Base-by-base conservation (phyloP, 1,140 invertebrate species). In the Lepidurus apus region DNA sequence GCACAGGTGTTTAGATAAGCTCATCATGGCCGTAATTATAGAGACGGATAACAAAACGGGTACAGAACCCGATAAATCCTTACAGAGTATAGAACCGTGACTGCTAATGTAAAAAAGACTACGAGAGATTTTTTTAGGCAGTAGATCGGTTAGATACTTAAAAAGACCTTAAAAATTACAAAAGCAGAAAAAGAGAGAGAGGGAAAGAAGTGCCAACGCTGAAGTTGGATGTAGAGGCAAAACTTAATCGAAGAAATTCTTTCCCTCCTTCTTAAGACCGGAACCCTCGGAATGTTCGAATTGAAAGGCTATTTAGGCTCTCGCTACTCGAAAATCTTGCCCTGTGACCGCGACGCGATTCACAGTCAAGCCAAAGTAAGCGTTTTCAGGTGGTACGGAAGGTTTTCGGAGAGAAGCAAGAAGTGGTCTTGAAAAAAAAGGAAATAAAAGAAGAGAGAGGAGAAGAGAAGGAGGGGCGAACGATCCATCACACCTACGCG, bases 1-100 rank as follows among this genome's bases (percentile, higher is more conserved):
- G 53, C 53, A 21, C 53, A 65, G 53, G 53, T 65, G 53, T 65
- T 65, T 65, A 21, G 53, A 65, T 65, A 65, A 65, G 53, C 53
- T 65, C 53, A 17, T 65, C 53, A 21, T 65, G 53, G 53, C 8
- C 6, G 53, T 65, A 65, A 65, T 65, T 65, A 17, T 17, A 65
- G 47, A 65, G n/a, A 65, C 21, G 53, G 53, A 13, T 17, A 65
- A 21, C 21, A 21, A 65, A 65, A 65, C 53, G 53, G 53, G 17
- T 65, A 65, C 34, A 34, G 3, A 34, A 3, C 53, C 53, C 21
- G 53, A 65, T 65, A 9, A 65, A 65, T 65, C 53, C 13, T 65
- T 65, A 0, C 17, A 7, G 21, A 21, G 21, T n/a, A 65, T n/a
- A 65, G 53, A 65, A 65, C 53, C 53, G 53, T 65, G 53, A 65